Evolutionary conservation across 1,140 invertebrate genomes (phyloP), one percentile per base, ranked within the genome.

Genomic region (Vollenhovia emeryi): DNA sequence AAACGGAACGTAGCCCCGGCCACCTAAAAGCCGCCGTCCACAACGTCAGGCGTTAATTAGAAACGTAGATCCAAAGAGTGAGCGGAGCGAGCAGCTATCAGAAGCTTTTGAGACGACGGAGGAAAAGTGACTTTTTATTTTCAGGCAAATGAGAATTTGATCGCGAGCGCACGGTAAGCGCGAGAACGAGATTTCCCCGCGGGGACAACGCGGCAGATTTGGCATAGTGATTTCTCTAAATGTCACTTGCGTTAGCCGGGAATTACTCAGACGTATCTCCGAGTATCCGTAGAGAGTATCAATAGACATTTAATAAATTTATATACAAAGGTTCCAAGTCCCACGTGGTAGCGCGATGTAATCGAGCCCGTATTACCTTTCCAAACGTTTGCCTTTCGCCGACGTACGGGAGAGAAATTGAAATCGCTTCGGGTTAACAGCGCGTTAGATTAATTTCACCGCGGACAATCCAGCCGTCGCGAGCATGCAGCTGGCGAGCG

Each of bases 21-120:
- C 48, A 33, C n/a, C 15, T 71, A 62, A 57, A 71, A 85, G 52
- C 55, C 64, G 21, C 40, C 45, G 60, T 60, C 52, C 43, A 9
- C 83, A 33, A 64, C 66, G 85, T 68, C 80, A 62, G 27, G 64
- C 62, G 71, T 87, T 88, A 88, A 88, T 87, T 84, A 36, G 78
- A 84, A 84, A 84, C 62, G 27, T 62, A 40, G 69, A 40, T 69
- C 27, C 6, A 27, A 52, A 40, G 62, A 69, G 18, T 21, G 18
- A 48, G 3, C 13, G 33, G 27, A 52, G 52, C 66, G 43, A 52
- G 15, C 24, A 36, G 18, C 21, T 24, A 40, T 66, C 24, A 52
- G 24, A 55, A 40, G 43, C 43, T 50, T 33, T 30, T 36, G 60
- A 66, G 30, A 52, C n/a, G 9, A 27, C 18, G 33, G 24, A 80